Evolutionary conservation across 2,888 invertebrate genomes (phyloP), one percentile per base, ranked within the genome.

Genomic region (Clistopyga incitator): DNA sequence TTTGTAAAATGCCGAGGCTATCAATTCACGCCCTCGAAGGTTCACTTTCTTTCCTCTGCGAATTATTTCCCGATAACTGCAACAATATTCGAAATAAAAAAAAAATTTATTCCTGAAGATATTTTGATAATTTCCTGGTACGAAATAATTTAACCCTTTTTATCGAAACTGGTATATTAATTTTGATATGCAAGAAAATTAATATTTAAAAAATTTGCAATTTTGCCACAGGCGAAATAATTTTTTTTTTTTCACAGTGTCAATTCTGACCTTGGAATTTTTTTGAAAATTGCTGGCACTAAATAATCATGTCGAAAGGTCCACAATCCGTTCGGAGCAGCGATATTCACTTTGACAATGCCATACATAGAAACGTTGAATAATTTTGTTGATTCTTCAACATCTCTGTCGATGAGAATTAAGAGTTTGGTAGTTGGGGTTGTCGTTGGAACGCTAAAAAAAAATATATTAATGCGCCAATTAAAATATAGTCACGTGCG

Each of bases 11-110:
- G 90, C 87, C 15, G 88, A 84, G 0, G 82, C 87, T 84, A 88
- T 89, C 38, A 92, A 75, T 74, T 88, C 76, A 71, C 89, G 87
- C 0, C 90, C 90, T n/a, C 85, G 84, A 0, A 92, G 80, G 87
- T 92, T 79, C 3, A 87, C 72, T 0, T 81, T 47, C 2, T 83
- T 78, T 6, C 82, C 82, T 54, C 86, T 79, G 8, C 84, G 84
- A 1, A 34, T 45, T 83, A 89, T 74, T 0, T 88, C 86, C 8
- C 86, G 68, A 47, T 86, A 85, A 11, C 90, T 91, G 59, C 42
- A 42, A 67, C 42, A n/a, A 75, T 6, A 50, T 4, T 13, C 0
- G 10, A 2, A 47, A 2, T 4, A 42, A n/a, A 8, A 42, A 42
- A 42, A 42, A 42, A 11, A 6, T 42, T 3, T 42, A 42, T 42